Evolutionary conservation across 2,113 vertebrate genomes (phyloP).

Genomic region (Steatornis caripensis): DNA sequence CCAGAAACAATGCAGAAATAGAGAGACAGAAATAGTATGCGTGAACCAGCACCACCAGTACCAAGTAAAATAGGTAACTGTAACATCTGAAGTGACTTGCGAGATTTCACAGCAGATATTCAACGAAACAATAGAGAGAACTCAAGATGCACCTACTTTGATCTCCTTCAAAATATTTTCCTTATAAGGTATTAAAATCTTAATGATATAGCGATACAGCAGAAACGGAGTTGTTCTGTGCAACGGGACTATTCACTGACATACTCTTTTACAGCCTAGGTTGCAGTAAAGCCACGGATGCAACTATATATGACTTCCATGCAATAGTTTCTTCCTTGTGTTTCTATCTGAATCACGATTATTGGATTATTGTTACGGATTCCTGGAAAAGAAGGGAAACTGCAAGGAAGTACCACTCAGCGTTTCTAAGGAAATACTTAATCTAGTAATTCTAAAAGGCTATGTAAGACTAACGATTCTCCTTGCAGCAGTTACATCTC

Average conservation of each 20-base stretch:
- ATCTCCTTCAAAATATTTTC: neutral
- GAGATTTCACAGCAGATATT: neutral
- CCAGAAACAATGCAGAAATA: neutral
- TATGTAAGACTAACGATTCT: neutral
- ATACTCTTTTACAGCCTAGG: neutral
- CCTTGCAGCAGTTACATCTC: neutral
- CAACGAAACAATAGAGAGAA: neutral
- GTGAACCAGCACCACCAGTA: neutral
- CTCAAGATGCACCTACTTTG: neutral
- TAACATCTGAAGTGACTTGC: neutral
- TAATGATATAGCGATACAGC: neutral
- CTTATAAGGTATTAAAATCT: neutral
- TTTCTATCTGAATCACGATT: neutral
- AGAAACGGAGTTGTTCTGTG: neutral
- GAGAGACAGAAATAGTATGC: neutral
- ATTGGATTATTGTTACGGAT: neutral
- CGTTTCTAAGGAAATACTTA: neutral
- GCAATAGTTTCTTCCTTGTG: neutral
- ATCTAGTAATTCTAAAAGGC: neutral
- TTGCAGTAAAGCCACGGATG: neutral
- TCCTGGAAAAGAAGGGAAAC: neutral
- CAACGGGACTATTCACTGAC: neutral
- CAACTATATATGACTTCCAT: neutral
- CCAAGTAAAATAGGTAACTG: neutral
- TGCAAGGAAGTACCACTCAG: neutral